Percentiles rank a stretch among this genome's conserved stretches.
Conservation (phyloP, 2,888 invertebrate species). For the Alloscopus bannaensis region DNA sequence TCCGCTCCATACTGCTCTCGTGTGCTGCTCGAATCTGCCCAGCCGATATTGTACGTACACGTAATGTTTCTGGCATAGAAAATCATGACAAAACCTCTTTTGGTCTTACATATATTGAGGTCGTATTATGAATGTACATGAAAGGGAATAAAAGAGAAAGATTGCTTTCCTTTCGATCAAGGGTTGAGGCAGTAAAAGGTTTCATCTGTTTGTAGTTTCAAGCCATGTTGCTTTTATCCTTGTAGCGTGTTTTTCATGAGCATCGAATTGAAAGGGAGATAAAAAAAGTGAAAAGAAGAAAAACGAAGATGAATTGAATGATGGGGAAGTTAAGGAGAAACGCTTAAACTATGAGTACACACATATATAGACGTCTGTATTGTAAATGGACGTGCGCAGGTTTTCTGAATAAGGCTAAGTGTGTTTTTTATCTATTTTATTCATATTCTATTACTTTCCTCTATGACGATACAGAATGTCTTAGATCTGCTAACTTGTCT, state of each 20-base stretch:
- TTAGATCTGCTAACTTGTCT: no score
- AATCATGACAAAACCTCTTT: slow-evolving; percentile 28
- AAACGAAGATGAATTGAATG: slow-evolving; percentile 50
- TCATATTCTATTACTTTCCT: slow-evolving; percentile 20
- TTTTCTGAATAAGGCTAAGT: slow-evolving; percentile 1
- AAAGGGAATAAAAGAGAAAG: slow-evolving; percentile 46
- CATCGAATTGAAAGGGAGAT: slow-evolving; percentile 26
- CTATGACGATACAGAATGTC: no score
- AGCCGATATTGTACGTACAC: not conserved
- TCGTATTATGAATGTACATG: no score
- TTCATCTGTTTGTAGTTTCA: slow-evolving; percentile 44
- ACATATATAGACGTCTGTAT: not conserved
- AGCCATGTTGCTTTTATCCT: not conserved
- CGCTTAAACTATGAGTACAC: no score
- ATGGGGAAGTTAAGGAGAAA: no score
- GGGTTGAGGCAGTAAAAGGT: slow-evolving; percentile 46
- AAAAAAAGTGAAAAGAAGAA: slow-evolving; percentile 30
- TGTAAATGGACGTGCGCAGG: not conserved
- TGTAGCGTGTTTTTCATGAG: not conserved
- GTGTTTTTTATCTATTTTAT: slow-evolving; percentile 24
- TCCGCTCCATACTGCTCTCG: not conserved
- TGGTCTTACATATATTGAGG: no score
- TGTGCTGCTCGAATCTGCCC: not conserved
- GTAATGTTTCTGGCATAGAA: not conserved
- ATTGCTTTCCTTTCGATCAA: slow-evolving; percentile 50